These are phyloP conservation scores for Polyploca ridens DNA, from an alignment of 2,888 invertebrate genomes.

Conservation along the genomic window DNA sequence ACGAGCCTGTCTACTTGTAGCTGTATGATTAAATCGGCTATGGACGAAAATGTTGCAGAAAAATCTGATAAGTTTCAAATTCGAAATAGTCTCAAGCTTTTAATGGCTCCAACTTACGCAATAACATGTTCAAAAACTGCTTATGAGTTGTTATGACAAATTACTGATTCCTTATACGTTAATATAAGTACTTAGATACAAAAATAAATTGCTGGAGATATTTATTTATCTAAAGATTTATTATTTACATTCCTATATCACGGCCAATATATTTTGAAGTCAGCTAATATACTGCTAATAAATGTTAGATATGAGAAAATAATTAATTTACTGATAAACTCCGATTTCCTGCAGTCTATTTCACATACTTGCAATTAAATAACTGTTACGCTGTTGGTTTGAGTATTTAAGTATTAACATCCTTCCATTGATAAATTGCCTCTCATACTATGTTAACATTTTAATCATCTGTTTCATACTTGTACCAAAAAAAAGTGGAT, in stretches of 20 bases:
- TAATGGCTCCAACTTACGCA: no score
- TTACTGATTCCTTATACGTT: no score
- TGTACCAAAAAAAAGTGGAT: neutral
- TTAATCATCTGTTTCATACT: neutral
- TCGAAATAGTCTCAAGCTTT: no score
- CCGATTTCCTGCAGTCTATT: neutral
- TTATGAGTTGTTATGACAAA: no score
- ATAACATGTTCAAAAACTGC: no score
- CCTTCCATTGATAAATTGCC: constrained; percentile 4
- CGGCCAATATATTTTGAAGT: neutral
- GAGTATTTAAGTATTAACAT: constrained; percentile 7
- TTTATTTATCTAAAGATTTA: neutral
- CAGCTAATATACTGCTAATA: neutral
- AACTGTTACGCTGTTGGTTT: neutral
- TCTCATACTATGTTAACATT: neutral
- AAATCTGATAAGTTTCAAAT: no score
- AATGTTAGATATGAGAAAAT: neutral
- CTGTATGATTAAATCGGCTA: neutral
- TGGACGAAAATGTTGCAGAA: no score
- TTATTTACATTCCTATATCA: neutral
- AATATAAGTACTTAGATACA: no score
- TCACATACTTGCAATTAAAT: neutral
- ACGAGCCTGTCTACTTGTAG: neutral
- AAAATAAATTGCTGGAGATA: neutral
- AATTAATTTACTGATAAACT: neutral